These are phyloP conservation scores for Salticus scenicus DNA, from an alignment of 2,888 invertebrate species.

Conservation along the genomic window DNA sequence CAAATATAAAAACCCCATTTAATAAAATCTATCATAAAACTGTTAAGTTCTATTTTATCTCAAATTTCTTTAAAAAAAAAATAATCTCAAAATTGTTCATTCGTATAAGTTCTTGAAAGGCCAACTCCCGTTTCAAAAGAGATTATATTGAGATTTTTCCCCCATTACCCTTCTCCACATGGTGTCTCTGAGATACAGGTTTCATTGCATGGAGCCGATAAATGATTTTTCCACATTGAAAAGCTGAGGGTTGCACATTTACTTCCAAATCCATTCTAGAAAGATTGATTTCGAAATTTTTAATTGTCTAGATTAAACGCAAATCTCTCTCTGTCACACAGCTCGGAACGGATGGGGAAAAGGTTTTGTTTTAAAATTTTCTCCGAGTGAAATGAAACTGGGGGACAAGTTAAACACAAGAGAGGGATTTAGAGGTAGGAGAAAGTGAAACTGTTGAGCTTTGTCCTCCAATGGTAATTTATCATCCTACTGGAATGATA, in stretches of 20 bases:
- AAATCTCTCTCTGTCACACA: conserved; percentile 34
- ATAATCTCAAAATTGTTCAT: not conserved
- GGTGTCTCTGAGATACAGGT: not conserved
- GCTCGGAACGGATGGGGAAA: not conserved
- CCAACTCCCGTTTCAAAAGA: not conserved
- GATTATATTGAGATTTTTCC: not conserved
- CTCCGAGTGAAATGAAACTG: conserved; percentile 28
- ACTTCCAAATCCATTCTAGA: not conserved
- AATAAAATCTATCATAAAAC: not conserved
- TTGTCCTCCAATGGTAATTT: conserved; percentile 35
- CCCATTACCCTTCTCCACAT: not conserved
- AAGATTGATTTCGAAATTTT: conserved; percentile 67
- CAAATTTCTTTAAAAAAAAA: not conserved
- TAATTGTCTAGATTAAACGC: conserved; percentile 62
- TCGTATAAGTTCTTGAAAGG: not conserved
- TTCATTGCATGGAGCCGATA: conserved; percentile 24
- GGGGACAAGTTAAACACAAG: conserved; percentile 53
- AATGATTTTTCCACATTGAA: conserved; percentile 34
- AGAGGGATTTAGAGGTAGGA: conserved; percentile 27
- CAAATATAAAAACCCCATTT: not conserved
- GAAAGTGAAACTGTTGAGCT: conserved; percentile 7
- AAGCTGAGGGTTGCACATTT: not conserved
- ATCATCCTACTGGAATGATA: conserved; percentile 36
- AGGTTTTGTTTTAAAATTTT: conserved; percentile 55
- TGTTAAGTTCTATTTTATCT: not conserved